phyloP scores from a whole-genome alignment of 2,797 vertebrate genomes.

The Neoniphon sammara region DNA sequence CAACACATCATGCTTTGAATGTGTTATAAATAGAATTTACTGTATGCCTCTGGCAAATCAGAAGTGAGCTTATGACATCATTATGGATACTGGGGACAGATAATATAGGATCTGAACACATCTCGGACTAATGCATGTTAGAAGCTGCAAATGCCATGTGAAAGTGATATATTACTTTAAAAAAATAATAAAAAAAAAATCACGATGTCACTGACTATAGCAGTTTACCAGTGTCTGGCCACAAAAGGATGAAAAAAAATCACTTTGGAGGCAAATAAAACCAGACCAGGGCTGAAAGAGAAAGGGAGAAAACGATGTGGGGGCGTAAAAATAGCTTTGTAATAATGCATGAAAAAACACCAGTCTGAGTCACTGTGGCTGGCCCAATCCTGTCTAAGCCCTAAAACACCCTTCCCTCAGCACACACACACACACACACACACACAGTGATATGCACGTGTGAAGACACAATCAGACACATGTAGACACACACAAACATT shows the following conservation, averaged over 20 bases:
- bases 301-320: neutral
- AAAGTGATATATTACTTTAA: too few relatives aligned
- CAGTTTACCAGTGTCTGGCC: too few relatives aligned
- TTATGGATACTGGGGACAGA: neutral
- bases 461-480: neutral
- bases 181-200: too few relatives aligned
- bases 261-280: too few relatives aligned
- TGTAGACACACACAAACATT: neutral
- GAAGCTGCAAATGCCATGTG: too few relatives aligned
- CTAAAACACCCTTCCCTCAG: too few relatives aligned
- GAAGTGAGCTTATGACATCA: neutral
- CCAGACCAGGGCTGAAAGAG: neutral
- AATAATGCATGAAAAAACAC: neutral
- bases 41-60: neutral
- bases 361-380: neutral
- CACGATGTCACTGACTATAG: too few relatives aligned
- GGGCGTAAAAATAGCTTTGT: neutral
- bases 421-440: slow-evolving; percentile 3
- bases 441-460: neutral
- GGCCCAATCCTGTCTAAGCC: too few relatives aligned
- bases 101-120: neutral
- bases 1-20: too few relatives aligned
- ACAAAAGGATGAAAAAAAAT: too few relatives aligned
- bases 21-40: neutral
- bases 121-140: neutral